Base-by-base conservation (phyloP, 2,797 vertebrate species). In the Heterohyrax brucei region DNA sequence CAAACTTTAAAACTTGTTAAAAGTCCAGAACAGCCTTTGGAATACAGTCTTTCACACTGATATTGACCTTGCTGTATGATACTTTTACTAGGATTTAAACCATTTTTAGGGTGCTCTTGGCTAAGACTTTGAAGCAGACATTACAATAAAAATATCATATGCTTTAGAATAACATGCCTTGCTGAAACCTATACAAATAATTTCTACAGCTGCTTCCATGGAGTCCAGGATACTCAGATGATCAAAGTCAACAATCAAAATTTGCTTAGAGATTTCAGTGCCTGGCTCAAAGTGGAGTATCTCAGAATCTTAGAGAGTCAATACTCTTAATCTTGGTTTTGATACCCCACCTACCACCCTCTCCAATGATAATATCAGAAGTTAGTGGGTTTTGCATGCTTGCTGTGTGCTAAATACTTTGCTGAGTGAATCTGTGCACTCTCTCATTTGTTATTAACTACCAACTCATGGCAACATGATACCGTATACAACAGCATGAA, bases 301-400 rank as follows among this genome's bases (percentile, higher is more conserved):
- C 50, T 90, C 91, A 46, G 44, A n/a, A 73, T 59, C 30, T 93
- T 46, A 92, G 82, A 85, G 92, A 96, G 91, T 2, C 62, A 59
- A 24, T 26, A 24, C 12, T 82, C 24, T 91, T 89, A 81, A 86
- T 91, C 53, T 62, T 1, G 7, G 24, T 39, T 90, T 85, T 85
- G 62, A 46, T 33, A 61, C 19, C 16, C 33, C 28, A 64, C 46
- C 59, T 66, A 73, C 12, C 66, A 75, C 4, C 53, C 18, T 80
- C 82, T 26, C 89, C 62, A 73, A 44, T 16, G n/a, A 50, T 64
- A 73, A 78, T 22, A 53, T 73, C 46, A 68, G 53, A 82, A 56
- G 50, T 82, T 28, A 72, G 70, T 73, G 66, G 76, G 46, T 33
- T 89, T 85, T 76, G 33, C 14, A 46, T 16, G 28, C 62, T 76